Conservation (phyloP, 2,888 invertebrate species). For the Pantelozetes paolii region DNA sequence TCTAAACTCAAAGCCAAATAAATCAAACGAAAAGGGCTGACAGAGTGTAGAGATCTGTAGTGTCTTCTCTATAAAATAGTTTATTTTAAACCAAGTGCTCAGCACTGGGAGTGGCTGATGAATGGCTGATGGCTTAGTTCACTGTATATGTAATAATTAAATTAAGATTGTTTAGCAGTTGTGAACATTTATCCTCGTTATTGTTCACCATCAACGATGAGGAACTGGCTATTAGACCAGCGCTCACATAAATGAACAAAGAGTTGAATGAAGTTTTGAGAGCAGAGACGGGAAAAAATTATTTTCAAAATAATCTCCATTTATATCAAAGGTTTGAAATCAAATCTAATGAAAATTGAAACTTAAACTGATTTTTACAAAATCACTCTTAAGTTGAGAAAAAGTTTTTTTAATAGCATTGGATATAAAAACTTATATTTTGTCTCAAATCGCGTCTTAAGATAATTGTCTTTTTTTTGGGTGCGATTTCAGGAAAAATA, state of each 20-base stretch:
- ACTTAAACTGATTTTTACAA: too few species aligned
- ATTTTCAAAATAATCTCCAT: too few species aligned
- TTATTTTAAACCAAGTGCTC: background rate
- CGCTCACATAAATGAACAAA: background rate
- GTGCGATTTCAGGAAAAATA: background rate
- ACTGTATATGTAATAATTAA: background rate
- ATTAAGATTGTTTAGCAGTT: background rate
- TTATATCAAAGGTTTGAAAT: too few species aligned
- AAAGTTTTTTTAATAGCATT: too few species aligned
- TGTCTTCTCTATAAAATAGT: background rate
- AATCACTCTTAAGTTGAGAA: too few species aligned
- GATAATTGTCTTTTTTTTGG: too few species aligned
- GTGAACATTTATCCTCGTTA: constrained; percentile 2
- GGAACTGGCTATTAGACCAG: background rate
- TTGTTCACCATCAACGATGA: background rate
- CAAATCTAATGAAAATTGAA: too few species aligned
- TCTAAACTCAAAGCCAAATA: background rate
- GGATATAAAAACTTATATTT: too few species aligned
- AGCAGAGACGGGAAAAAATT: too few species aligned
- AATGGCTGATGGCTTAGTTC: background rate
- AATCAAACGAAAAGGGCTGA: background rate
- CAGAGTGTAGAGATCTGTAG: too few species aligned
- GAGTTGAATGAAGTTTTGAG: too few species aligned
- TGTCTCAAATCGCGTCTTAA: too few species aligned
- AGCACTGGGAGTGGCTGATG: background rate